Base-by-base conservation (phyloP, 2,888 invertebrate genomes). In the Cetonia aurata region DNA sequence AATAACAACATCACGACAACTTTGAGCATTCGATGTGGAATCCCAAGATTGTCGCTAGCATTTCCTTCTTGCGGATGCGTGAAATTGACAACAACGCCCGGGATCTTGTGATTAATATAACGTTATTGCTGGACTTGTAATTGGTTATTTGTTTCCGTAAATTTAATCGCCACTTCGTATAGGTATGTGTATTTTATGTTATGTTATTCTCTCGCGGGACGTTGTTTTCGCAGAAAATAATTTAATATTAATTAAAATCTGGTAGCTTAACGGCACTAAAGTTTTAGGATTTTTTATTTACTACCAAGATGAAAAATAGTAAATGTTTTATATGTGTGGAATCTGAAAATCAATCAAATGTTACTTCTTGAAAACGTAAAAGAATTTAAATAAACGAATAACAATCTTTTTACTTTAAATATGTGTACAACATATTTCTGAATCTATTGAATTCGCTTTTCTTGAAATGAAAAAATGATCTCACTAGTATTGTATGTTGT, bases 231-330 rank as follows among this genome's bases (percentile, higher is more conserved):
- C 19, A 59, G 4, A 59, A 44, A 42, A 62, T 48, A 62, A 15
- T 48, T 62, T 48, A 62, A 59, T 44, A 42, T 44, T 42, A 44
- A 44, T 59, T 44, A 59, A 59, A 59, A 59, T n/a, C n/a, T n/a
- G 44, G 59, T 19, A 59, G 59, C 42, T 44, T n/a, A 44, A 59
- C 44, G 19, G 25, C 44, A n/a, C n/a, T n/a, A n/a, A n/a, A n/a
- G n/a, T 12, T 37, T 59, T 59, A 4, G 44, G 4, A 59, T 59
- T 59, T 59, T 44, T 59, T 44, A 44, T 59, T 9, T 59, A 17
- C 6, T 25, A 8, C 6, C 6, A 13, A 19, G 10, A 59, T 59
- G 15, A 50, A 15, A 13, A 50, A 50, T 10, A 25, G 25, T 1
- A 25, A 25, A 25, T 25, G 25, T 4, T 25, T 25, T 4, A 25